A percentile compares a stretch with the other conserved stretches of the same genome.
Evolutionary conservation across 2,888 invertebrate genomes (phyloP).

Genomic region (Ptilodon capucinus): DNA sequence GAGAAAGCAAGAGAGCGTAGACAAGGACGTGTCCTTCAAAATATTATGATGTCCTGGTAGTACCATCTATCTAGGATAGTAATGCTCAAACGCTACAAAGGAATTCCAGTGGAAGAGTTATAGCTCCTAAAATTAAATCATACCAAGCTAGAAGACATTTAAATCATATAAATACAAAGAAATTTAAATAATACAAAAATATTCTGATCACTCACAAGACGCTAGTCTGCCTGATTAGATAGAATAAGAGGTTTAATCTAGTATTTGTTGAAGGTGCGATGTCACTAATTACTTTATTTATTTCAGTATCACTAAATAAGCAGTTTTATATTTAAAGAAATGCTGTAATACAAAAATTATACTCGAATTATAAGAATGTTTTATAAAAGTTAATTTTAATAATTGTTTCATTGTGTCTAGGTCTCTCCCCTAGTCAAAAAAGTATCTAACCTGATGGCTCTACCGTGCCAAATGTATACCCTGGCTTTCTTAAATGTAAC

Average conservation of each 20-base stretch:
- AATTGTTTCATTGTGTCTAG: conserved; percentile 5
- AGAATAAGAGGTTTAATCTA: conserved; percentile 7
- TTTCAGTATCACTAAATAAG: neutral
- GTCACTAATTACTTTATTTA: no score
- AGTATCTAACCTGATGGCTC: conserved; percentile 23
- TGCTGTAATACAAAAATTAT: conserved; percentile 7
- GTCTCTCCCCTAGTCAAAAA: conserved; percentile 15
- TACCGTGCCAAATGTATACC: conserved; percentile 26
- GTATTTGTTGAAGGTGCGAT: neutral
- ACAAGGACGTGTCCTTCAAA: conserved; percentile 9
- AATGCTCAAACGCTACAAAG: neutral
- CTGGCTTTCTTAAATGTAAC: conserved; percentile 24
- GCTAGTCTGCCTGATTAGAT: no score
- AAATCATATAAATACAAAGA: no score
- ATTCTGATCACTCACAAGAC: no score
- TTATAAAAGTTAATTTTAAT: conserved; percentile 18
- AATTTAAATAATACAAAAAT: conserved; percentile 14
- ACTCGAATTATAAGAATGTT: conserved; percentile 11
- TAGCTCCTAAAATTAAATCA: conserved; percentile 13
- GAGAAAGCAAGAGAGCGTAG: conserved; percentile 4
- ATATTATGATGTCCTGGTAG: conserved; percentile 2
- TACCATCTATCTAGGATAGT: neutral
- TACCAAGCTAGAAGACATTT: conserved; percentile 15
- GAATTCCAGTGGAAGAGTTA: conserved; percentile 1
- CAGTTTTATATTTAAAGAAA: neutral